phyloP scores from a whole-genome alignment of 1,140 invertebrate genomes.

The Drosophila ohnishii region DNA sequence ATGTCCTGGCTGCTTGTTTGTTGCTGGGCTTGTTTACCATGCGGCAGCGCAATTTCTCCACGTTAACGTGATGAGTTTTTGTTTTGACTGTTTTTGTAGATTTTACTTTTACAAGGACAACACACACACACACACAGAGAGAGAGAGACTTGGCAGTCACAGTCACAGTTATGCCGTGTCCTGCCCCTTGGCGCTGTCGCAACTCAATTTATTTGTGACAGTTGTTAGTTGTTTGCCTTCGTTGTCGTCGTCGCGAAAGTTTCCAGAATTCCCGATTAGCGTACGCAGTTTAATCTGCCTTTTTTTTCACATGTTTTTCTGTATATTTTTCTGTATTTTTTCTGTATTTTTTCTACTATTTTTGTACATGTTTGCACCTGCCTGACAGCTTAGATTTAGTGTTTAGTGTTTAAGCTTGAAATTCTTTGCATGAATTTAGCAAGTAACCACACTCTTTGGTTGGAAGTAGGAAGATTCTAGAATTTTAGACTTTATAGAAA shows the following conservation, averaged over 20 bases:
- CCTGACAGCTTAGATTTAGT: conserved; percentile 19
- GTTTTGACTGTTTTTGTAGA: conserved; percentile 59
- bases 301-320: conserved; percentile 3
- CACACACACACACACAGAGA: not conserved
- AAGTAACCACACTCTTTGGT: not conserved
- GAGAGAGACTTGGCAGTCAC: not conserved
- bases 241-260: conserved; percentile 19
- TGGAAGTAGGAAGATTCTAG: not conserved
- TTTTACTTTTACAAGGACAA: conserved; percentile 41
- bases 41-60: conserved; percentile 58
- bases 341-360: not conserved
- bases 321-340: not conserved
- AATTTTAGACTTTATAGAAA: not conserved
- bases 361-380: conserved; percentile 11
- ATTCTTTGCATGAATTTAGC: conserved; percentile 17
- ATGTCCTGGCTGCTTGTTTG: conserved; percentile 30
- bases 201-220: conserved; percentile 67
- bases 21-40: conserved; percentile 54
- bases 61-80: conserved; percentile 71
- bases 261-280: conserved; percentile 36
- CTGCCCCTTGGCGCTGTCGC: conserved; percentile 17
- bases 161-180: conserved; percentile 24
- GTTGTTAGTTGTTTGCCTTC: conserved; percentile 41
- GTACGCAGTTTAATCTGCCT: conserved; percentile 15
- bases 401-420: not conserved